These are phyloP conservation scores for Macrotrachela quadricornifera DNA, from an alignment of 1,140 invertebrate species.

Conservation along the genomic window DNA sequence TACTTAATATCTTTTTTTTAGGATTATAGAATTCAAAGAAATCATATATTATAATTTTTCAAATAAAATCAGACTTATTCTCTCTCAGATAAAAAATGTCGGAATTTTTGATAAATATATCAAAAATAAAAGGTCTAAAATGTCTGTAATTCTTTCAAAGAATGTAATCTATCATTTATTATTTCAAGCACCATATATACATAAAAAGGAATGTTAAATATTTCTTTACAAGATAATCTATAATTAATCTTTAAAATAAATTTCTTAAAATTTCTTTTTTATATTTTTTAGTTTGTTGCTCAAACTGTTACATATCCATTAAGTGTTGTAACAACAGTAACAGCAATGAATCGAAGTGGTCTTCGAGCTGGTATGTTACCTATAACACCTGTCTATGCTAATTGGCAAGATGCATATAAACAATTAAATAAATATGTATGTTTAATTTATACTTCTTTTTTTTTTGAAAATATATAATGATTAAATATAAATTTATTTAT, in stretches of 20 bases:
- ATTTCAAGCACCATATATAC: too few species aligned
- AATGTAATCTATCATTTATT: not conserved
- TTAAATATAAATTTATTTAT: too few species aligned
- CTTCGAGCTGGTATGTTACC: conserved; percentile 1
- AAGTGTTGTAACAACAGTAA: conserved; percentile 1
- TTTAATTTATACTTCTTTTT: too few species aligned
- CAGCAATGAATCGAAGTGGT: not conserved
- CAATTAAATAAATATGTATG: conserved; percentile 2
- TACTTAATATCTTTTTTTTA: too few species aligned
- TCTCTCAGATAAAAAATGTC: too few species aligned
- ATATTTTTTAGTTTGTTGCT: not conserved
- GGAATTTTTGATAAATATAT: too few species aligned
- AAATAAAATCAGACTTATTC: too few species aligned
- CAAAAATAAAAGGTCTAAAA: too few species aligned
- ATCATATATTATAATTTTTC: too few species aligned
- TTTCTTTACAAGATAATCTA: not conserved
- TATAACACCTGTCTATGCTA: not conserved
- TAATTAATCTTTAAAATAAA: not conserved
- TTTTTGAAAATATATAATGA: not conserved
- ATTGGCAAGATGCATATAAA: conserved; percentile 2
- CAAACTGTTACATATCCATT: conserved; percentile 4
- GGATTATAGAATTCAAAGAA: too few species aligned
- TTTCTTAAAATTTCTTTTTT: too few species aligned
- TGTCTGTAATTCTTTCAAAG: too few species aligned
- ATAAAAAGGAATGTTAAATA: not conserved